These are phyloP conservation scores for Cherax quadricarinatus DNA, from an alignment of 1,140 invertebrate genomes.

Conservation along the genomic window DNA sequence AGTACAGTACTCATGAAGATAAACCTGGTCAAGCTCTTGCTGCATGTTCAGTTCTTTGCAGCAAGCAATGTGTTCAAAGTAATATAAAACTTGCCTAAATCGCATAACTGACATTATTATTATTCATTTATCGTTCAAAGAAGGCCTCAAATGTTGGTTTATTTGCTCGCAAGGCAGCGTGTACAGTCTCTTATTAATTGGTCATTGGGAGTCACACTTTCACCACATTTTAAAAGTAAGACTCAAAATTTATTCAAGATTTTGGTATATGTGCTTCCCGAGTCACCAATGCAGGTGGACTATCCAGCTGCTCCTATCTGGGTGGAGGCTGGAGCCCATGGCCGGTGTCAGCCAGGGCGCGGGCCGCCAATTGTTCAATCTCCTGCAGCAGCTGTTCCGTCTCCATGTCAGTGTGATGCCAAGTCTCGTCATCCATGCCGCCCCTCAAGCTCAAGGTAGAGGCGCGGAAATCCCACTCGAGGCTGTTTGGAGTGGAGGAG, in stretches of 20 bases:
- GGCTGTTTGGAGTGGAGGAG: slow-evolving; percentile 64
- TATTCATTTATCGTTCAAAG: not conserved
- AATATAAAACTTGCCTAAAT: not conserved
- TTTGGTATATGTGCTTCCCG: not conserved
- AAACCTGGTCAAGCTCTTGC: not conserved
- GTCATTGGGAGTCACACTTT: not conserved
- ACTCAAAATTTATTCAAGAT: not conserved
- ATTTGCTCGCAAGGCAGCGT: not conserved
- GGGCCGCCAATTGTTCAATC: slow-evolving; percentile 56
- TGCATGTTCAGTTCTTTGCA: not conserved
- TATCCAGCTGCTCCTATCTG: slow-evolving; percentile 53
- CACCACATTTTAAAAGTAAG: not conserved
- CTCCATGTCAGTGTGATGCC: slow-evolving; percentile 57
- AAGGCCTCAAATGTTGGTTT: not conserved
- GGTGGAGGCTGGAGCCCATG: slow-evolving; percentile 51
- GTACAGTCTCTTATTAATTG: not conserved
- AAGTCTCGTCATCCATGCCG: slow-evolving; percentile 36
- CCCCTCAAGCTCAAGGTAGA: slow-evolving; percentile 56
- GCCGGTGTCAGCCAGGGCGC: slow-evolving; percentile 49
- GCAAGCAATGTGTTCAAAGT: not conserved
- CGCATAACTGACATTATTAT: not conserved
- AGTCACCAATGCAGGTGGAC: not conserved
- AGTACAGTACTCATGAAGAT: not conserved
- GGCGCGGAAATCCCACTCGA: slow-evolving; percentile 65
- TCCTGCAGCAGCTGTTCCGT: slow-evolving; percentile 62